Conservation (phyloP, 53 echinoderm and acorn worm genomes). For the Zoroaster sp. region DNA sequence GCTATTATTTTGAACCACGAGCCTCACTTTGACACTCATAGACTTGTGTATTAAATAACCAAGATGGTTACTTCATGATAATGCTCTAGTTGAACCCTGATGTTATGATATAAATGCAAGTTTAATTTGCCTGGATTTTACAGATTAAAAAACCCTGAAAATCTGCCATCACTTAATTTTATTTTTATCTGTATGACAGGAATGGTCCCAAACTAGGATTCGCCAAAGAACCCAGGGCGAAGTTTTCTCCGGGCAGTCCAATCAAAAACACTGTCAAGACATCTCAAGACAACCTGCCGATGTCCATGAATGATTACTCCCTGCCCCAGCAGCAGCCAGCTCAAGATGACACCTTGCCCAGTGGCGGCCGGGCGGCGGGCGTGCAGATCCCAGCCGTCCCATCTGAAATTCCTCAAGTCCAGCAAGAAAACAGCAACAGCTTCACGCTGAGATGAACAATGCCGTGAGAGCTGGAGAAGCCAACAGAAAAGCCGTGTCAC, state of each 20-base stretch:
- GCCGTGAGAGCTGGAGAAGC: background rate
- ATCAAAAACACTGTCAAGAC: background rate
- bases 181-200: background rate
- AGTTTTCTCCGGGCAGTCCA: background rate
- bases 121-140: too few relatives aligned
- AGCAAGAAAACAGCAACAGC: conserved; percentile 48
- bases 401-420: conserved; percentile 59
- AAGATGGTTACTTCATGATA: too few relatives aligned
- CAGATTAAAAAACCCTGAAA: too few relatives aligned
- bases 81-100: too few relatives aligned
- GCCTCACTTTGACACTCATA: too few relatives aligned
- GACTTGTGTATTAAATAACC: too few relatives aligned
- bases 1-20: too few relatives aligned
- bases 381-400: conserved; percentile 16
- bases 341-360: background rate
- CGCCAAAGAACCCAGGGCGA: conserved; percentile 25
- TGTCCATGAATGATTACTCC: background rate
- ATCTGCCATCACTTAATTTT: too few relatives aligned
- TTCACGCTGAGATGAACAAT: background rate
- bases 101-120: too few relatives aligned
- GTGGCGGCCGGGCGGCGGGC: too few relatives aligned
- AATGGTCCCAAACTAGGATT: conserved; percentile 42
- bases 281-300: background rate
- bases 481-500: conserved; percentile 49
- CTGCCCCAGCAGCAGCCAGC: background rate